Evolutionary conservation across 2,888 invertebrate genomes (phyloP), one percentile per base, ranked within the genome.

Genomic region (Rhagophthalmus giganteus): DNA sequence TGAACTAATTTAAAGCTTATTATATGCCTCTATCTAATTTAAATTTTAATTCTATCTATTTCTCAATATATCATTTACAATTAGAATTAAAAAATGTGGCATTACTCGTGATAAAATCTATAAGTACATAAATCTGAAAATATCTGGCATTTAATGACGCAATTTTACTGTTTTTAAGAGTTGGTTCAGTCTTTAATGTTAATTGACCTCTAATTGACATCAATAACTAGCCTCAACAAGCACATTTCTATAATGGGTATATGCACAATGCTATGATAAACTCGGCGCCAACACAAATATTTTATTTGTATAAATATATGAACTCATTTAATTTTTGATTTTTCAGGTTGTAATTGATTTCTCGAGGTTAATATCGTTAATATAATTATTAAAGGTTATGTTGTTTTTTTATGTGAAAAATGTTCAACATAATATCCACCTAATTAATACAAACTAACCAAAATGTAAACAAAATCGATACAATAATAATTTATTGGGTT

Each of bases 121-220:
- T n/a, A n/a, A n/a, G n/a, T n/a, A n/a, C n/a, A 66, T 59, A 68
- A 69, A 69, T 70, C 67, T 66, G 67, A 66, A 63, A 62, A 61
- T 65, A 67, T 66, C 65, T 66, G 59, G 61, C 60, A 64, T 62
- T 52, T 54, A 57, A 63, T 69, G 71, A 71, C 69, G 70, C 66
- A 70, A 69, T 65, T 57, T 48, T 60, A 58, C 55, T 49, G 45
- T 51, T 33, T 30, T 41, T 46, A 53, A 41, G 39, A 55, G 55
- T 55, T 59, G 48, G 54, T 62, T 59, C 69, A 70, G 70, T 71
- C 70, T 71, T 64, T 69, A 69, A 69, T 69, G 70, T 65, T 64
- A 70, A 71, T 72, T 73, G 70, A 73, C 73, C 73, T 70, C 69
- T 71, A 69, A 72, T 72, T 73, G 71, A 73, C 72, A 69, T 65